Evolutionary conservation across 2,888 invertebrate species (phyloP).

Genomic region (Microplitis manilae): DNA sequence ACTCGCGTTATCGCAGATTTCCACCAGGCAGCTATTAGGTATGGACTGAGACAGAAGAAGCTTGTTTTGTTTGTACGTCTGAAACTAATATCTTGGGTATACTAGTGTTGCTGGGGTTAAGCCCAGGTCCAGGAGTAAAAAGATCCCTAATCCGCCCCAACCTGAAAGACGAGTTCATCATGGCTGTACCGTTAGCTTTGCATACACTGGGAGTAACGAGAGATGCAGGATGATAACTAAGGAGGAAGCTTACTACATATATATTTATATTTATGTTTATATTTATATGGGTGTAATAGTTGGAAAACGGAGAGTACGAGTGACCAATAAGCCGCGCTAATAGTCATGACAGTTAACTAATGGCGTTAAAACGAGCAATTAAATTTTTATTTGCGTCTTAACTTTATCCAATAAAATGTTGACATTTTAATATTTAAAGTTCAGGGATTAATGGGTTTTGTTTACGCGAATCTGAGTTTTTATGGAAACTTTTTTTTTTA

Average conservation of each 20-base stretch:
- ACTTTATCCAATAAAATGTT: not conserved
- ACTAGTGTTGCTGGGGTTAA: constrained; percentile 41
- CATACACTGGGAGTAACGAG: constrained; percentile 33
- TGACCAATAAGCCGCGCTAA: constrained; percentile 24
- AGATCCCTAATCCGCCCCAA: constrained; percentile 50
- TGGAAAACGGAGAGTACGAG: not conserved
- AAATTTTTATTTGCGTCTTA: not conserved
- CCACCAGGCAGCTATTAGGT: constrained; percentile 19
- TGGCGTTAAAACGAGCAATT: constrained; percentile 15
- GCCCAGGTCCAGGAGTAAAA: constrained; percentile 40
- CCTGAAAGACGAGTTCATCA: constrained; percentile 52
- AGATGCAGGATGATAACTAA: constrained; percentile 32
- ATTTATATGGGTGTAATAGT: not conserved
- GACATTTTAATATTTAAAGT: constrained; percentile 11
- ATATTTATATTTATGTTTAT: not conserved
- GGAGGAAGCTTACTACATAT: not conserved
- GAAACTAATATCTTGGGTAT: not conserved
- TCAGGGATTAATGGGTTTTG: not conserved
- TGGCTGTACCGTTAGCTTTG: constrained; percentile 45
- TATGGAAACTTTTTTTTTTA: too few species aligned
- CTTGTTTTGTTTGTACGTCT: too few species aligned
- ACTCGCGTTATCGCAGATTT: constrained; percentile 37
- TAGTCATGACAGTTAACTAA: constrained; percentile 36
- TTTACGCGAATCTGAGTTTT: too few species aligned
- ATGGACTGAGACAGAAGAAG: too few species aligned